Evolutionary conservation across 2,888 invertebrate genomes (phyloP).

Genomic region (Thyatira batis): DNA sequence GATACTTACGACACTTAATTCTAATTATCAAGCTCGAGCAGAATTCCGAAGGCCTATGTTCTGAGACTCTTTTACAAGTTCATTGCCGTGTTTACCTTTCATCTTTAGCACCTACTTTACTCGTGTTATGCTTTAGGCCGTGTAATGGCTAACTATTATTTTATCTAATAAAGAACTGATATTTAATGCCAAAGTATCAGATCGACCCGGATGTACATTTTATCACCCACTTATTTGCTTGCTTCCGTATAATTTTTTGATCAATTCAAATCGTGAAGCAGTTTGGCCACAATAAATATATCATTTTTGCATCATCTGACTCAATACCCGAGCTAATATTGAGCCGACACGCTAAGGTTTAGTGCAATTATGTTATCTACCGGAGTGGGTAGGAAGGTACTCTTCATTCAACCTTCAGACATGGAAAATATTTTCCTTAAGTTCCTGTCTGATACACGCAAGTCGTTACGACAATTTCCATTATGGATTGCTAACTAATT

Average conservation of each 20-base stretch:
- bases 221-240: no score
- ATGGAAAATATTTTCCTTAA: conserved; percentile 35
- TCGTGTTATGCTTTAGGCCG: not conserved
- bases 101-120: not conserved
- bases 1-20: conserved; percentile 32
- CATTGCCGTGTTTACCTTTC: conserved; percentile 8
- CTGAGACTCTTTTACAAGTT: conserved; percentile 23
- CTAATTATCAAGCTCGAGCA: conserved; percentile 28
- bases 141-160: no score
- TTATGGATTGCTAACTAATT: conserved; percentile 16
- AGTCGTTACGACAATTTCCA: conserved; percentile 23
- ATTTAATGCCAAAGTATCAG: no score
- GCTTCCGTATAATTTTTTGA: no score
- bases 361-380: not conserved
- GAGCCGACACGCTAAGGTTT: not conserved
- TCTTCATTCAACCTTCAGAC: conserved; percentile 33
- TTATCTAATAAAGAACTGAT: no score
- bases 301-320: not conserved
- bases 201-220: no score
- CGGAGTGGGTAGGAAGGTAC: conserved; percentile 14
- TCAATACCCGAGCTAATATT: not conserved
- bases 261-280: no score
- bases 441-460: conserved; percentile 20
- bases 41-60: conserved; percentile 27
- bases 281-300: not conserved